These are phyloP conservation scores for Semnornis frantzii DNA, from an alignment of 2,113 vertebrate genomes.

Conservation along the genomic window DNA sequence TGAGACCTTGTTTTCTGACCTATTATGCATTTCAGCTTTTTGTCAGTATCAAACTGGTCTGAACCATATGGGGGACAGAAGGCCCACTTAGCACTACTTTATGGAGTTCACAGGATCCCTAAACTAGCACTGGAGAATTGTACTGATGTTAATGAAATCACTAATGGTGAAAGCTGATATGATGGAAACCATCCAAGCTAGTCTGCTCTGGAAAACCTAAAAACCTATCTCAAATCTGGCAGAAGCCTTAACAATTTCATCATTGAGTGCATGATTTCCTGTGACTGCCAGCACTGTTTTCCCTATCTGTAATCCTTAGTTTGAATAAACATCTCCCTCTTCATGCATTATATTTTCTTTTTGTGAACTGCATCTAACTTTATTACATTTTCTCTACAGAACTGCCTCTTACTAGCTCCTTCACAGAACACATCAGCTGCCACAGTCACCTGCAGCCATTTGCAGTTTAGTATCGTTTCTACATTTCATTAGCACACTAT, in stretches of 20 bases:
- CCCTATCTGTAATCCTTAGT: neutral
- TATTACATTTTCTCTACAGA: neutral
- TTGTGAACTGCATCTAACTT: neutral
- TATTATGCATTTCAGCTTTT: neutral
- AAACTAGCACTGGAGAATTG: neutral
- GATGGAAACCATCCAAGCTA: neutral
- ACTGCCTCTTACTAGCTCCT: neutral
- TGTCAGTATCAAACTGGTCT: neutral
- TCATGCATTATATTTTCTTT: neutral
- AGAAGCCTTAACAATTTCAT: neutral
- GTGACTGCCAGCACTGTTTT: neutral
- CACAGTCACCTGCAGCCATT: slow-evolving; percentile 24
- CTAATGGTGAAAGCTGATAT: neutral
- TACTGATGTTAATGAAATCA: neutral
- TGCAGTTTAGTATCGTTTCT: neutral
- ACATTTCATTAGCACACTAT: neutral
- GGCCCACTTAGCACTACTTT: neutral
- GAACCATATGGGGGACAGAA: neutral
- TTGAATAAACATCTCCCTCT: neutral
- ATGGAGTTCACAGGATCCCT: neutral
- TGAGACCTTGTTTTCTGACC: neutral
- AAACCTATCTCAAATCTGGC: neutral
- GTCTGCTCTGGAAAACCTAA: neutral
- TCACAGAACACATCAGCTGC: neutral
- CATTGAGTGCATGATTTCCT: neutral